phyloP scores from a whole-genome alignment of 2,113 vertebrate genomes.

The Mus spicilegus region DNA sequence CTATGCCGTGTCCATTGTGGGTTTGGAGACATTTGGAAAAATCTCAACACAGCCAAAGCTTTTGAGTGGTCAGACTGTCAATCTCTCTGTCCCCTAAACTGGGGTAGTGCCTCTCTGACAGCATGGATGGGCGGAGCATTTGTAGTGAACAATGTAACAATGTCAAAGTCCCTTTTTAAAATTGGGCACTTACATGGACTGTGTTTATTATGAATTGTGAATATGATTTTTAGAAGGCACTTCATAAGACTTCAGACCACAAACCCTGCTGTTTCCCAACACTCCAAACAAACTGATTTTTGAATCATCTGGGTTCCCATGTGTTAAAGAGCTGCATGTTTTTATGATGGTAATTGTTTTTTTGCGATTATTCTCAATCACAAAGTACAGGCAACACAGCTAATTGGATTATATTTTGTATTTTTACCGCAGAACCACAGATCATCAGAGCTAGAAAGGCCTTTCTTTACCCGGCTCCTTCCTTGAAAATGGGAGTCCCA shows the following conservation, averaged over 20 bases:
- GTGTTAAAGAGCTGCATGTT: slow-evolving; percentile 19
- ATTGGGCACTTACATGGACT: neutral
- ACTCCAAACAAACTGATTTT: slow-evolving; percentile 42
- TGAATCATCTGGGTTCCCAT: slow-evolving; percentile 11
- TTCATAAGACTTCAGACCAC: slow-evolving; percentile 40
- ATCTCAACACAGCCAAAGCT: slow-evolving; percentile 35
- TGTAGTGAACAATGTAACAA: slow-evolving; percentile 7
- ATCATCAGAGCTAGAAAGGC: neutral
- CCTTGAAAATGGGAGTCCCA: neutral
- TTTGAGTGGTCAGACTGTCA: slow-evolving; percentile 21
- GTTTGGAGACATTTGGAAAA: slow-evolving; percentile 52
- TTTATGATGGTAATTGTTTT: slow-evolving; percentile 18
- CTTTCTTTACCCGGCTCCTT: neutral
- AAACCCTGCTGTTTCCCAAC: slow-evolving; percentile 17
- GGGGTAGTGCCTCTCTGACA: slow-evolving; percentile 3
- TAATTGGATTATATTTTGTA: slow-evolving; percentile 40
- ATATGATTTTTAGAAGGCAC: neutral
- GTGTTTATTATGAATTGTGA: slow-evolving; percentile 42
- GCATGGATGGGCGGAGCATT: neutral
- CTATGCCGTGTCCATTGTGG: slow-evolving; percentile 21
- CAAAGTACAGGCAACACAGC: slow-evolving; percentile 47
- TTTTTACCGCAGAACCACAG: slow-evolving; percentile 25
- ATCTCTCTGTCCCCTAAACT: slow-evolving; percentile 14
- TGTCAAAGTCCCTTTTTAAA: slow-evolving; percentile 36
- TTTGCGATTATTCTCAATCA: slow-evolving; percentile 43